A percentile compares a stretch with the other conserved stretches of the same genome.
Conservation (phyloP, 37 sponge, comb jelly and placozoan species). For the Halisarca cf. caerulea region DNA sequence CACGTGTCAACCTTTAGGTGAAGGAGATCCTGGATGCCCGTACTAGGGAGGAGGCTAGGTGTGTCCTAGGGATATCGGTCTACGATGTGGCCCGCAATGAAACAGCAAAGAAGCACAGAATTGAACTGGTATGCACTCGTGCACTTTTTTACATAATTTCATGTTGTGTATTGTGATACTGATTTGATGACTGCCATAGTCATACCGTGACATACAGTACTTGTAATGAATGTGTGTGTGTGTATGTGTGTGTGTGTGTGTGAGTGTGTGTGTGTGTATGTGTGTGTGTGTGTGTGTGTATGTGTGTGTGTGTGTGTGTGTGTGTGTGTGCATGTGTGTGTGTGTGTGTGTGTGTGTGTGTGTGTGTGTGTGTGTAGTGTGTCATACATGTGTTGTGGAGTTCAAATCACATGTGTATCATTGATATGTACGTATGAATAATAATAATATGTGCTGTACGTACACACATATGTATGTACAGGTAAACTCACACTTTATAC, state of each 20-base stretch:
- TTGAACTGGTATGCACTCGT: slow-evolving; percentile 65
- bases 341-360: slow-evolving; percentile 14
- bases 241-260: slow-evolving; percentile 41
- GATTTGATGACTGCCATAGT: too few relatives aligned
- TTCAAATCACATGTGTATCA: too few relatives aligned
- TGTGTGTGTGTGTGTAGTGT: too few relatives aligned
- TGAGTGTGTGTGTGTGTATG: slow-evolving; percentile 37
- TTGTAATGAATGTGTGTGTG: background rate
- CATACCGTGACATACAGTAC: too few relatives aligned
- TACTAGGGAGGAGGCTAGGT: slow-evolving; percentile 66
- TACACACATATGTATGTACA: too few relatives aligned
- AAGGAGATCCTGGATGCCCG: slow-evolving; percentile 51
- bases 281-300: slow-evolving; percentile 34
- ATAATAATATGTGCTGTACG: too few relatives aligned
- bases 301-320: background rate
- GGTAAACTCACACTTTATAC: too few relatives aligned
- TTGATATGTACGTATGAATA: too few relatives aligned
- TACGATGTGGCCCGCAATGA: slow-evolving; percentile 95
- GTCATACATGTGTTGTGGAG: too few relatives aligned
- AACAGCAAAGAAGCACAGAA: slow-evolving; percentile 70
- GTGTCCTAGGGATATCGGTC: slow-evolving; percentile 70
- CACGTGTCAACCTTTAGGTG: slow-evolving; percentile 1
- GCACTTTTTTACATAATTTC: background rate
- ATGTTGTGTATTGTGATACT: too few relatives aligned
- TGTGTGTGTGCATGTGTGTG: slow-evolving; percentile 2